Base-by-base conservation (phyloP, 30 jellyfish, hydroid and myxozoan species). In the Hydra vulgaris region DNA sequence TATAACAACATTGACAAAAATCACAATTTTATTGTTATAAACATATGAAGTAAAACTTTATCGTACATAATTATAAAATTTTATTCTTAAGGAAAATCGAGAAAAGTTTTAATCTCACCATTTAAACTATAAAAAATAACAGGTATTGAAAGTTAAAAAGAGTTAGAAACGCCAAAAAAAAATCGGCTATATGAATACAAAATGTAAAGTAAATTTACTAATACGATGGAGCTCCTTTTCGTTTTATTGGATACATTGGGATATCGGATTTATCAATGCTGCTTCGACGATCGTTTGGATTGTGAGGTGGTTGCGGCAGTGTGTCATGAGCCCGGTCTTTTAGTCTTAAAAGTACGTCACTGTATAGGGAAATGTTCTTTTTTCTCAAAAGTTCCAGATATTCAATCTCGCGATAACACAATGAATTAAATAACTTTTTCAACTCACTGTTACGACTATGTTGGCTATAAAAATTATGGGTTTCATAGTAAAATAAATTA, bases 391-490 rank as follows among this genome's bases (percentile, higher is more conserved):
- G 56, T 26, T 75, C 83, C 25, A 75, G 21, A 25, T 75, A 75
- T 25, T 75, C 83, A 20, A 75, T 70, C 71, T 75, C 83, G 21
- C 83, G 70, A 71, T 75, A 75, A 17, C 72, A 23, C 25, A 75
- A 7, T 3, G 75, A 26, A 17, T 40, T 18, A 75, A 75, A 75
- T 0, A 75, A 17, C 56, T 7, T 75, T 54, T 75, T 75, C 61
- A 40, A 5, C 8, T 40, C 61, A 12, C 61, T 40, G 61, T 40
- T 40, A 12, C 12, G 5, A 40, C 61, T 40, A 12, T 40, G 61
- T 12, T 40, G 5, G 61, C 61, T 40, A 40, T 12, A 40, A 40
- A 40, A 40, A 40, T 40, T 40, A 40, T 40, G n/a, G n/a, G n/a
- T n/a, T n/a, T n/a, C n/a, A n/a, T n/a, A n/a, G n/a, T n/a, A n/a